Conservation (phyloP, 2,888 invertebrate genomes). For the Allophyes oxyacanthae region DNA sequence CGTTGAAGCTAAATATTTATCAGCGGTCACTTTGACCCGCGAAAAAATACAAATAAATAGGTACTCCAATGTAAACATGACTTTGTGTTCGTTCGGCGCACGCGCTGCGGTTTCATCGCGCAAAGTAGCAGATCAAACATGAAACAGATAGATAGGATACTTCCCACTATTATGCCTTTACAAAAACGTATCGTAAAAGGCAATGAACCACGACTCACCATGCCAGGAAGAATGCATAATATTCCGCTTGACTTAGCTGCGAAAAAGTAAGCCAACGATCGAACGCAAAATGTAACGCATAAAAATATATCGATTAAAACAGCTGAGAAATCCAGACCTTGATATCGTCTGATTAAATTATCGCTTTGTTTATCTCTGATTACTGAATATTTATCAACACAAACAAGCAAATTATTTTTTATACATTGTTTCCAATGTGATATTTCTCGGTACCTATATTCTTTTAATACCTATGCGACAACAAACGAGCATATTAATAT, state of each 20-base stretch:
- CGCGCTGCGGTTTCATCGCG: conserved; percentile 35
- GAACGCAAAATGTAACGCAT: conserved; percentile 9
- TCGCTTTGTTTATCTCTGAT: conserved; percentile 19
- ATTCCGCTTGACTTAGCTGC: conserved; percentile 40
- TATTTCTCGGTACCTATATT: conserved; percentile 10
- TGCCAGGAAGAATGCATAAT: conserved; percentile 15
- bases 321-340: background rate
- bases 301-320: conserved; percentile 16
- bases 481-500: conserved; percentile 11
- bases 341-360: conserved; percentile 19
- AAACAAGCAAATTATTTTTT: conserved; percentile 2
- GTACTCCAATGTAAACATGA: conserved; percentile 29
- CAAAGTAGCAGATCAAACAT: conserved; percentile 40
- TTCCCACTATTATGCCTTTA: conserved; percentile 22
- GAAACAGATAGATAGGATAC: conserved; percentile 31
- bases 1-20: background rate
- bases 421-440: conserved; percentile 6
- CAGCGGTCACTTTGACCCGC: conserved; percentile 21
- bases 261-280: conserved; percentile 9
- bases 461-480: too few relatives aligned
- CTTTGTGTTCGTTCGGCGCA: conserved; percentile 47
- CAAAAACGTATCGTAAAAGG: conserved; percentile 47
- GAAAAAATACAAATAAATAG: conserved; percentile 19
- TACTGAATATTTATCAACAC: conserved; percentile 16
- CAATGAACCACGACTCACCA: conserved; percentile 39